A percentile compares a stretch with the other conserved stretches of the same genome.
Evolutionary conservation across 2,797 vertebrate genomes (phyloP).

Genomic region (Lacerta bilineata): DNA sequence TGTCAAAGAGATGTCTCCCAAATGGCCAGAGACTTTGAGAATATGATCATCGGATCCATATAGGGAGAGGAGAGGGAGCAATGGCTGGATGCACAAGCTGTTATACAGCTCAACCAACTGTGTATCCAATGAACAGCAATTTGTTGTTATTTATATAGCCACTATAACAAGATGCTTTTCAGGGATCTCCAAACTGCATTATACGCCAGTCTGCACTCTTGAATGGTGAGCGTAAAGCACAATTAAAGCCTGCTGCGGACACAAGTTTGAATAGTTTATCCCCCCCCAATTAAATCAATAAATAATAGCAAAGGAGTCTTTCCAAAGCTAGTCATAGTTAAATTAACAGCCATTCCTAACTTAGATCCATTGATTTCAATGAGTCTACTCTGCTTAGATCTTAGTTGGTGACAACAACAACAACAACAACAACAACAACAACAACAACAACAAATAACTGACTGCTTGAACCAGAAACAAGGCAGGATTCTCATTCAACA

Average conservation of each 20-base stretch:
- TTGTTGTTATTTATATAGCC: background rate
- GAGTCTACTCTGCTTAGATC: too few species aligned
- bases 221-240: background rate
- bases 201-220: background rate
- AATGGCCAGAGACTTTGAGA: background rate
- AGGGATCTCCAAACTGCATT: background rate
- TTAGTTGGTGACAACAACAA: too few species aligned
- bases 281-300: too few species aligned
- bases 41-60: background rate
- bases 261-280: too few species aligned
- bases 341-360: too few species aligned
- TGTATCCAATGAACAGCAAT: background rate
- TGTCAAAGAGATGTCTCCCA: background rate
- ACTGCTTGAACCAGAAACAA: too few species aligned
- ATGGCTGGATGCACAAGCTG: background rate
- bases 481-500: too few species aligned
- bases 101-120: background rate
- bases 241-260: background rate
- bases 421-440: too few species aligned
- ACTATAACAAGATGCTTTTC: background rate
- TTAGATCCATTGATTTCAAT: too few species aligned
- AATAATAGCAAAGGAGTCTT: too few species aligned
- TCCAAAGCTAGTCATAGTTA: too few species aligned
- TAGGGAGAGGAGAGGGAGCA: background rate
- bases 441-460: too few species aligned